Evolutionary conservation across 2,888 invertebrate genomes (phyloP).

Genomic region (Crematogaster levior): DNA sequence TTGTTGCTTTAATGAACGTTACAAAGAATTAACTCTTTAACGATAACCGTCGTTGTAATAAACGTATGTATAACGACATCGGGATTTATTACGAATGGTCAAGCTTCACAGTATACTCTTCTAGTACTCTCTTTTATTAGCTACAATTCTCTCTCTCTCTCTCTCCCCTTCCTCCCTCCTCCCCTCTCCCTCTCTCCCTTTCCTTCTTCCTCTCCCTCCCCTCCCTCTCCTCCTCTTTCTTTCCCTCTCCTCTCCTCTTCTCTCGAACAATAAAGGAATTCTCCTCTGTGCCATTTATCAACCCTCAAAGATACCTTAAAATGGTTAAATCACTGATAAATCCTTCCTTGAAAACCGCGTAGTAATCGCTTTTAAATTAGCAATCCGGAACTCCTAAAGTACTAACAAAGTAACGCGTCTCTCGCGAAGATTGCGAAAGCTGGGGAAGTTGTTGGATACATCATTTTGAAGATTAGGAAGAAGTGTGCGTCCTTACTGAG

Average conservation of each 20-base stretch:
- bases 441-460: background rate
- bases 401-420: conserved; percentile 34
- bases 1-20: background rate
- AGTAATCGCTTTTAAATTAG: conserved; percentile 44
- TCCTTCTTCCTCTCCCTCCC: no score
- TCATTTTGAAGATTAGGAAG: conserved; percentile 3
- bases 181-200: no score
- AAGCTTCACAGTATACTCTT: background rate
- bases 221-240: no score
- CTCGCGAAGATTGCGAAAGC: conserved; percentile 16
- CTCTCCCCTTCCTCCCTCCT: no score
- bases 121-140: background rate
- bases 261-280: background rate
- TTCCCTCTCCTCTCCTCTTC: background rate
- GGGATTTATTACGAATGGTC: background rate
- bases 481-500: background rate
- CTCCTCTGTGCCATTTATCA: background rate
- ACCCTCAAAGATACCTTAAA: background rate
- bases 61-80: background rate
- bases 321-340: conserved; percentile 39
- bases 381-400: conserved; percentile 35
- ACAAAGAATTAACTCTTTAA: background rate
- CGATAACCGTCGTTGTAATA: background rate
- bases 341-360: background rate
- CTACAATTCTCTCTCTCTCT: background rate